phyloP scores from a whole-genome alignment of 2,113 vertebrate species.

The Sphaerodactylus townsendi region DNA sequence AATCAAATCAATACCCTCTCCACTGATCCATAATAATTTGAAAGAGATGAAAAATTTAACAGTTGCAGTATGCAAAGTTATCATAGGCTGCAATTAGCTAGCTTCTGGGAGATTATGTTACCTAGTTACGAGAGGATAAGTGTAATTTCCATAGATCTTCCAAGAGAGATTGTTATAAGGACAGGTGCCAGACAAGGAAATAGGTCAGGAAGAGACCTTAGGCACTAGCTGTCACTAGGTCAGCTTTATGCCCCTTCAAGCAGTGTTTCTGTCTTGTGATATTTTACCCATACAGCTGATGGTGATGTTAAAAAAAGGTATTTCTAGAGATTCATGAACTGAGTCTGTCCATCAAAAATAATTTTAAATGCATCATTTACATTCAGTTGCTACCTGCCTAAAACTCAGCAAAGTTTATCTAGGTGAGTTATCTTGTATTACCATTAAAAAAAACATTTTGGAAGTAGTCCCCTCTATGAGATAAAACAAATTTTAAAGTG shows the following conservation, averaged over 20 bases:
- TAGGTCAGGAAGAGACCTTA: slow-evolving; percentile 78
- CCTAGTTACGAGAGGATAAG: slow-evolving; percentile 95
- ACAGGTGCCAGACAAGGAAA: slow-evolving; percentile 90
- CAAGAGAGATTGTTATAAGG: slow-evolving; percentile 86
- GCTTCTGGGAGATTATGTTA: slow-evolving; percentile 96
- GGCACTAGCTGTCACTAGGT: slow-evolving; percentile 36
- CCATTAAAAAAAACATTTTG: background rate
- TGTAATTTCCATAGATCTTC: slow-evolving; percentile 90
- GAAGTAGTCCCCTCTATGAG: background rate
- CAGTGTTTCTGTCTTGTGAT: slow-evolving; percentile 34
- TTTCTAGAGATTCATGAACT: slow-evolving; percentile 48
- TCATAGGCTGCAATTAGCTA: slow-evolving; percentile 95
- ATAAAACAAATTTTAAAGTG: background rate
- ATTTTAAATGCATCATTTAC: slow-evolving; percentile 40
- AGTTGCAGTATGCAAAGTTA: slow-evolving; percentile 94
- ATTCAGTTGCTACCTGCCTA: background rate
- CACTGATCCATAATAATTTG: slow-evolving; percentile 99
- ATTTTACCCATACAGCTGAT: slow-evolving; percentile 35
- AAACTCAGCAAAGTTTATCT: slow-evolving; percentile 2
- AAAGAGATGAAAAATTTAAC: slow-evolving; percentile 99
- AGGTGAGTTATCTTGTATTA: background rate
- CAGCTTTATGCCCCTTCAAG: slow-evolving; percentile 55
- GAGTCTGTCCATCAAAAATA: slow-evolving; percentile 27
- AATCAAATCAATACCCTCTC: slow-evolving; percentile 99
- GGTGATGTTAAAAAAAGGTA: slow-evolving; percentile 40